Conservation (phyloP, 2,888 invertebrate species). For the Crossocerus cetratus region DNA sequence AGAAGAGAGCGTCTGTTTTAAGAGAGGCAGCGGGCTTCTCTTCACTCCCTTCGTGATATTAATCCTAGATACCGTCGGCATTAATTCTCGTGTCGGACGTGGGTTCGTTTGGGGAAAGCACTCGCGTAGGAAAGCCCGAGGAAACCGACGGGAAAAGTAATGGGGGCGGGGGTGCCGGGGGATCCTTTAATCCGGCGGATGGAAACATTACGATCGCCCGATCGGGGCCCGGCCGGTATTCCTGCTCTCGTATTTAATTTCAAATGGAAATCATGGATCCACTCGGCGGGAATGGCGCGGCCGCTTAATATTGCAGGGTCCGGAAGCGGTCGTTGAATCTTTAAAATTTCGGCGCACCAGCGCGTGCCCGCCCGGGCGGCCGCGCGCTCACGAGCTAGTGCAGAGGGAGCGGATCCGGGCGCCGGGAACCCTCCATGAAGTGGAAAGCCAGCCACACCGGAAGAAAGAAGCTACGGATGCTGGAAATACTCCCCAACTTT, state of each 20-base stretch:
- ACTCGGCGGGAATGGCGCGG: slow-evolving; percentile 9
- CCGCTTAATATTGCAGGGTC: slow-evolving; percentile 51
- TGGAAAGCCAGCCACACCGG: slow-evolving; percentile 12
- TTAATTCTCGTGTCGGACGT: slow-evolving; percentile 38
- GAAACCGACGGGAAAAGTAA: too few relatives aligned
- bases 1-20: too few relatives aligned
- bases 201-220: slow-evolving; percentile 56
- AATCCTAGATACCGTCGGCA: slow-evolving; percentile 26
- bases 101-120: slow-evolving; percentile 32
- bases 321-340: slow-evolving; percentile 46
- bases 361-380: slow-evolving; percentile 27
- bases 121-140: too few relatives aligned
- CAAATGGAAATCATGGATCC: slow-evolving; percentile 48
- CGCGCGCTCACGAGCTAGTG: not conserved
- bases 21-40: slow-evolving; percentile 2
- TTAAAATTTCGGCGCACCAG: slow-evolving; percentile 36
- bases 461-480: slow-evolving; percentile 34
- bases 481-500: slow-evolving; percentile 59
- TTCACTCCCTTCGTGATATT: slow-evolving; percentile 18
- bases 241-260: slow-evolving; percentile 50
- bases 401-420: too few relatives aligned
- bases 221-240: slow-evolving; percentile 29
- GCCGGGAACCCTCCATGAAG: not conserved
- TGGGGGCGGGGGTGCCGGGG: slow-evolving; percentile 20
- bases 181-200: slow-evolving; percentile 60